These are phyloP conservation scores for Phaethornis superciliosus DNA, from an alignment of 2,113 vertebrate species.

Conservation along the genomic window DNA sequence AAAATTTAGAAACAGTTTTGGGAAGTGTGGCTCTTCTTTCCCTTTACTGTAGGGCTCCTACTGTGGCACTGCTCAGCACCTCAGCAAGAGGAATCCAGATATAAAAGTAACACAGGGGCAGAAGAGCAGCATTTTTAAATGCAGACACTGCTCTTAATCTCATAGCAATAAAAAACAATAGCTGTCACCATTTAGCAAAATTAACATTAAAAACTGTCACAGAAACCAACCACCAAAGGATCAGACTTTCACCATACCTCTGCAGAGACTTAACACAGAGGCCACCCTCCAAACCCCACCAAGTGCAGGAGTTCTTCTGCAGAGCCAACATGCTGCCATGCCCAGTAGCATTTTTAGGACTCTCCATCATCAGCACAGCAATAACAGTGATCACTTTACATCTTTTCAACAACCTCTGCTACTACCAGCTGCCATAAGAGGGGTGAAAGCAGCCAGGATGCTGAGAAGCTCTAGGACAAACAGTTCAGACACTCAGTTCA, in stretches of 20 bases:
- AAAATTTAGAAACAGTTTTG: not conserved
- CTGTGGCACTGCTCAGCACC: fast-evolving
- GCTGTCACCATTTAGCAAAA: not conserved
- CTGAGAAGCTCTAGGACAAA: not conserved
- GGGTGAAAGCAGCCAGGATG: not conserved
- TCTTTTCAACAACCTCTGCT: not conserved
- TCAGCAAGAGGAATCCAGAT: fast-evolving
- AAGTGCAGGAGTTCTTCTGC: not conserved
- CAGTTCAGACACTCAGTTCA: not conserved
- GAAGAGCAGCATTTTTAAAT: fast-evolving
- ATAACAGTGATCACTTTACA: not conserved
- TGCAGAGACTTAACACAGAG: not conserved
- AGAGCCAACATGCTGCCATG: not conserved
- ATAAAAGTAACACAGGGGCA: fast-evolving
- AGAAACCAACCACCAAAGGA: fast-evolving
- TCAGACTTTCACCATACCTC: fast-evolving
- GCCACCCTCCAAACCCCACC: not conserved
- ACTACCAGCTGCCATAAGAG: not conserved
- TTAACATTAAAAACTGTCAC: fast-evolving
- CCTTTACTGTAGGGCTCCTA: not conserved
- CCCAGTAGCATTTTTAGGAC: not conserved
- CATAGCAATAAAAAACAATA: not conserved
- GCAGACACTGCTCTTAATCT: not conserved
- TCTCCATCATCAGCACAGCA: fast-evolving
- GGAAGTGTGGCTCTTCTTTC: not conserved